phyloP scores from a whole-genome alignment of 2,888 invertebrate genomes.

The Drosophila rellima region DNA sequence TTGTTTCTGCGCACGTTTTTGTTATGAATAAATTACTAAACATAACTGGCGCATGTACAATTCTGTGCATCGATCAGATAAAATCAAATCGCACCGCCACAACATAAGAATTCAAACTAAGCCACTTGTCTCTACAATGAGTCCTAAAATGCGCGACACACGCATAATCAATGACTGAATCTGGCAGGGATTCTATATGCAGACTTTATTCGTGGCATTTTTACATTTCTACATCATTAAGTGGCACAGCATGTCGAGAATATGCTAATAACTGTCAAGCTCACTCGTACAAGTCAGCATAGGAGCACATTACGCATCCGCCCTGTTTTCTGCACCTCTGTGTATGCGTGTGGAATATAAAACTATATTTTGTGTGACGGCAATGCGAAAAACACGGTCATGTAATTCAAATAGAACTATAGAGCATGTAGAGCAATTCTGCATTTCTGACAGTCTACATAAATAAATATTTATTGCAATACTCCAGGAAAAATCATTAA shows the following conservation, averaged over 20 bases:
- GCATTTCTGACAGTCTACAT: not conserved
- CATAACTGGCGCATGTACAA: conserved; percentile 51
- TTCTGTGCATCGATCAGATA: conserved; percentile 30
- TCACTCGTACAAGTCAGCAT: conserved; percentile 25
- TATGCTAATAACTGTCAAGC: conserved; percentile 62
- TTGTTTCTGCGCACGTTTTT: conserved; percentile 63
- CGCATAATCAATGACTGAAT: conserved; percentile 66
- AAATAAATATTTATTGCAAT: not conserved
- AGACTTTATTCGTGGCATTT: conserved; percentile 26
- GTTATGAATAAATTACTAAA: conserved; percentile 73
- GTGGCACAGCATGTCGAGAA: conserved; percentile 64
- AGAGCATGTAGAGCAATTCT: conserved; percentile 1
- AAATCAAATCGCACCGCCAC: conserved; percentile 18
- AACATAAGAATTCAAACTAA: conserved; percentile 20
- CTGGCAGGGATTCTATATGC: conserved; percentile 45
- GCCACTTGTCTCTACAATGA: conserved; percentile 1
- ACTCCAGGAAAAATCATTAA: not conserved
- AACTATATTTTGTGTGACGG: conserved; percentile 36
- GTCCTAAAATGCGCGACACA: conserved; percentile 17
- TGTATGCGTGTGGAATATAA: conserved; percentile 41
- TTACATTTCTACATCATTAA: conserved; percentile 74
- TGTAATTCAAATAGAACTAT: not conserved
- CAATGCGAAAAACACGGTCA: conserved; percentile 23
- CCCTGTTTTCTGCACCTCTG: conserved; percentile 19
- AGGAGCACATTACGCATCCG: conserved; percentile 36